Evolutionary conservation across 2,113 vertebrate species (phyloP), one percentile per base, ranked within the genome.

Genomic region (Nipponia nippon): DNA sequence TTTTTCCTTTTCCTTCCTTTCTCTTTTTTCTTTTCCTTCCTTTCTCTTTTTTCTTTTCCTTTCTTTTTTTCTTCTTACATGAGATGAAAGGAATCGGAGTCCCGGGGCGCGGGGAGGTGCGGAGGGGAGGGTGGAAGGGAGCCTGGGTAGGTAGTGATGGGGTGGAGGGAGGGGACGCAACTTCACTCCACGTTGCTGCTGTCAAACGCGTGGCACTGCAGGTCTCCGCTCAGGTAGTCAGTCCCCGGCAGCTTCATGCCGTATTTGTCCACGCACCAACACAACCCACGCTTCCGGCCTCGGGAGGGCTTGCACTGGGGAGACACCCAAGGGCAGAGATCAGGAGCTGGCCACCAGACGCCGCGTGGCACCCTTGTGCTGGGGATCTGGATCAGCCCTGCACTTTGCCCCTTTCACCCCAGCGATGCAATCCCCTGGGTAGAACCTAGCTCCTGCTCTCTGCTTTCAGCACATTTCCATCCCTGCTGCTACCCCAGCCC

Each of bases 201-300:
- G 98, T 99, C 99, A 29, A 99, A 99, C 40, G 98, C 98, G 85
- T 99, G 99, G 97, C 99, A 99, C 97, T 99, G 99, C 96, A 99
- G 99, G 96, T 99, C 99, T 36, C 99, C 99, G 0, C 99, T 98
- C 22, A 99, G 98, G 84, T 99, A 99, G 97, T 99, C 99, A 71
- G 99, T 99, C 81, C 99, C 99, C 0, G 99, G 99, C 87, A 99
- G 98, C 98, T 99, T 99, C 93, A 99, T 98, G 13, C 99, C 99
- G 0, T 99, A 99, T 97, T 99, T 99, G 97, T 99, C 99, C 98
- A 99, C 99, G 1, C 99, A 99, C 99, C 99, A 99, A 98, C 99
- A 99, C 97, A 99, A 98, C 59, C 99, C 99, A 87, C 99, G 99
- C 87, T 99, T 99, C 93, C 99, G 99, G 77, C 99, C 99, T n/a